A percentile compares a stretch with the other conserved stretches of the same genome.
Evolutionary conservation across 2,888 invertebrate species (phyloP).

Genomic region (Mesopsocus fuscifrons): DNA sequence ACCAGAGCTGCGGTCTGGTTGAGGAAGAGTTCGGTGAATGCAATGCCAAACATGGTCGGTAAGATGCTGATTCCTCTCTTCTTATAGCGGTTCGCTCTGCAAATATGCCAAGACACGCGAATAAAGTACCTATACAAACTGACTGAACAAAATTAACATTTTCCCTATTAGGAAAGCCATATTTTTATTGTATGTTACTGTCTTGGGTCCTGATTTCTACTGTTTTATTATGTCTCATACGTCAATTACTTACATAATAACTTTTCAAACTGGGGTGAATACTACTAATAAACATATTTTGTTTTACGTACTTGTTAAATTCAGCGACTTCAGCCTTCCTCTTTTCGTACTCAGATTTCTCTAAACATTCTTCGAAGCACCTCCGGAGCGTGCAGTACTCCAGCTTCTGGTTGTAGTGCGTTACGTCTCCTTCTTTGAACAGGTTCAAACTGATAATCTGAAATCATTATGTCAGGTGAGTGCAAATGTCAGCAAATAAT

Average conservation of each 20-base stretch:
- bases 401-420: conserved; percentile 58
- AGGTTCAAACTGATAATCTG: conserved; percentile 48
- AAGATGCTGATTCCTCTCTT: conserved; percentile 69
- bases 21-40: conserved; percentile 52
- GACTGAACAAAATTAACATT: no score
- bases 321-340: conserved; percentile 36
- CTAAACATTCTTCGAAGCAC: conserved; percentile 64
- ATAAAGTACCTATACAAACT: no score
- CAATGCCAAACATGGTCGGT: conserved; percentile 71
- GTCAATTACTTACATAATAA: no score
- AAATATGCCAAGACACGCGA: no score
- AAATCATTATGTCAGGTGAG: conserved; percentile 12
- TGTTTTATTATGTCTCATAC: no score
- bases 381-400: conserved; percentile 47
- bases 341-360: conserved; percentile 40
- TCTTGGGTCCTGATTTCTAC: no score
- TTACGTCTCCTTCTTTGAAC: conserved; percentile 55
- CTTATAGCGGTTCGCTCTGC: conserved; percentile 56
- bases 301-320: conserved; percentile 53
- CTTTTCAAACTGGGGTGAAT: no score
- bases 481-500: no score
- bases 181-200: no score
- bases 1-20: conserved; percentile 80
- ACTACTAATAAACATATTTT: no score
- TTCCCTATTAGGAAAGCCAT: no score